Percentiles rank a stretch among this genome's conserved stretches.
phyloP scores from a whole-genome alignment of 2,888 invertebrate genomes.

The Archaeoteleia sp. region DNA sequence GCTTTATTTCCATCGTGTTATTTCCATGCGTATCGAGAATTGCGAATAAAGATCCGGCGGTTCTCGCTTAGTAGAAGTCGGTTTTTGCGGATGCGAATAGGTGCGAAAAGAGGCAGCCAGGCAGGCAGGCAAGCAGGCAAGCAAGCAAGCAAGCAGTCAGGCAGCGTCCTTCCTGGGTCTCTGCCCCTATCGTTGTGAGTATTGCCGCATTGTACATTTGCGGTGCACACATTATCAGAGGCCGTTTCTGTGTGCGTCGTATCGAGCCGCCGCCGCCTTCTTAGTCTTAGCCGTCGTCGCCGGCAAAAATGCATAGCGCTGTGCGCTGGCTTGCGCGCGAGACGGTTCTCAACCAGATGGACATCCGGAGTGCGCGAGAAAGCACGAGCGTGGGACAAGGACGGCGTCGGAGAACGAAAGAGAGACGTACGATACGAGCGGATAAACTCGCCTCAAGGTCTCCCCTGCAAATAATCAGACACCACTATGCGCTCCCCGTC shows the following conservation, averaged over 20 bases:
- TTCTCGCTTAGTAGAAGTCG: too few species aligned
- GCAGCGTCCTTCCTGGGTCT: constrained; percentile 74
- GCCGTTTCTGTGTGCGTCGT: constrained; percentile 47
- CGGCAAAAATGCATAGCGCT: constrained; percentile 71
- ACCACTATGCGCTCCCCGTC: constrained; percentile 36
- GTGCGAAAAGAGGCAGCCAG: constrained; percentile 15
- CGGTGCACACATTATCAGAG: constrained; percentile 67
- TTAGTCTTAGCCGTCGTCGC: constrained; percentile 57
- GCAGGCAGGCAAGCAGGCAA: too few species aligned
- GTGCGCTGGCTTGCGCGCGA: constrained; percentile 48
- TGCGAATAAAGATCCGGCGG: too few species aligned
- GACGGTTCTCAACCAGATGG: constrained; percentile 70
- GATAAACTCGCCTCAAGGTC: constrained; percentile 64
- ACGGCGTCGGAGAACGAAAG: constrained; percentile 21
- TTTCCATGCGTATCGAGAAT: too few species aligned
- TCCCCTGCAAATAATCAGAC: constrained; percentile 54
- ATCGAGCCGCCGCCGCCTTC: constrained; percentile 53
- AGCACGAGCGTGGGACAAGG: constrained; percentile 6
- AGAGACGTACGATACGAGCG: constrained; percentile 43
- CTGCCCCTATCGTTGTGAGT: constrained; percentile 68
- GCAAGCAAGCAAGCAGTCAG: constrained; percentile 54
- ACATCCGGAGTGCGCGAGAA: constrained; percentile 47
- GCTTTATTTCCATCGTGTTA: too few species aligned
- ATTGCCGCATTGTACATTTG: constrained; percentile 68
- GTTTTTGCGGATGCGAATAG: constrained; percentile 58